These are phyloP conservation scores for Drosophila carrolli DNA, from an alignment of 1,140 invertebrate species.

Conservation along the genomic window DNA sequence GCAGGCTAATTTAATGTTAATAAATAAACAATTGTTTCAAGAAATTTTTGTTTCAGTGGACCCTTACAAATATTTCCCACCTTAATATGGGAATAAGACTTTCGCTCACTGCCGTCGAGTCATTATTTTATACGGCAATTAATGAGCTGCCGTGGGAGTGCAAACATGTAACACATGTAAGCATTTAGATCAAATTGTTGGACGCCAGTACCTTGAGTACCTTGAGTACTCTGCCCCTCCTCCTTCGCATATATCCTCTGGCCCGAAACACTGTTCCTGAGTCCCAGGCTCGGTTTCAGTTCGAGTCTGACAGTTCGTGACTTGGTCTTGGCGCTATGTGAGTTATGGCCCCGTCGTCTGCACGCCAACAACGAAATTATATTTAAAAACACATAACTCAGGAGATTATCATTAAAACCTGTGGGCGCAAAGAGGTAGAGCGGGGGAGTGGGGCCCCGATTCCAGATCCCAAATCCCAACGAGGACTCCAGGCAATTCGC, in stretches of 20 bases:
- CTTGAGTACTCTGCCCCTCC: slow-evolving; percentile 1
- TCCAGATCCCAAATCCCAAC: slow-evolving; percentile 29
- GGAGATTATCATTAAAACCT: slow-evolving; percentile 84
- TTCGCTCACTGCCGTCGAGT: slow-evolving; percentile 23
- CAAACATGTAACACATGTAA: slow-evolving; percentile 58
- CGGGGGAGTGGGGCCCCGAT: slow-evolving; percentile 7
- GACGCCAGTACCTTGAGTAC: not conserved
- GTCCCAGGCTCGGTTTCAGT: slow-evolving; percentile 15
- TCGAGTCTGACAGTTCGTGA: slow-evolving; percentile 71
- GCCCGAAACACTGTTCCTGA: not conserved
- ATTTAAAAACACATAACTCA: slow-evolving; percentile 84
- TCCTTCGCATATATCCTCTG: not conserved
- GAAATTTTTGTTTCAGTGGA: slow-evolving; percentile 13
- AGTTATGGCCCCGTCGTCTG: slow-evolving; percentile 76
- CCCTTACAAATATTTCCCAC: not conserved
- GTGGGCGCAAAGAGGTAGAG: slow-evolving; percentile 57
- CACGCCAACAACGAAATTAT: slow-evolving; percentile 83
- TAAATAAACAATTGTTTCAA: too few species aligned
- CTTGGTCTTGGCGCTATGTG: slow-evolving; percentile 79
- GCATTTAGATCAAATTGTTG: slow-evolving; percentile 42
- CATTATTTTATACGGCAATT: slow-evolving; percentile 78
- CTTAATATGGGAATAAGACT: not conserved
- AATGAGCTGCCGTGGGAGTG: slow-evolving; percentile 71
- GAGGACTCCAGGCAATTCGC: slow-evolving; percentile 42
- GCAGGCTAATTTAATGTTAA: too few species aligned